Evolutionary conservation across 1,140 invertebrate species (phyloP), one percentile per base, ranked within the genome.

Genomic region (Drosophila burlai): DNA sequence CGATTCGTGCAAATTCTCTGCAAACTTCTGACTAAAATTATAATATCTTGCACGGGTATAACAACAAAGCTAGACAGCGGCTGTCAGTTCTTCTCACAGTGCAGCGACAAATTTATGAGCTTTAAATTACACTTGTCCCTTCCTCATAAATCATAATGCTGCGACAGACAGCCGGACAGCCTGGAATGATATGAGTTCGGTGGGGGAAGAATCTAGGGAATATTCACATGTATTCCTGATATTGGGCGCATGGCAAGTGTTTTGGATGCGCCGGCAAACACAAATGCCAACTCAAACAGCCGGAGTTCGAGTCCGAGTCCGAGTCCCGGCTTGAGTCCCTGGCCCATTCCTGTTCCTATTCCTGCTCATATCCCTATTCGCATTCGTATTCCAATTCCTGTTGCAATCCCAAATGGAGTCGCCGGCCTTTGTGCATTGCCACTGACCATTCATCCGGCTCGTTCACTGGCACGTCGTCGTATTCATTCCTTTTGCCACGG

Each of bases 81-180:
- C 13, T 42, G 36, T 49, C 24, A 31, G 45, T 57, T 60, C 57
- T 63, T 83, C 45, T 43, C 45, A 62, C 46, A 50, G 43, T 57
- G 54, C 62, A 61, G 54, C 71, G 76, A 91, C 57, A 81, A 84
- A 82, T 91, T 87, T 91, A 87, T 84, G 83, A 82, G 81, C 81
- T 87, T 91, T 84, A 91, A 91, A 91, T 83, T 91, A 87, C 78
- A 80, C 81, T 82, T 91, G 83, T 87, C 87, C 81, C 66, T 58
- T 84, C 52, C 78, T 54, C 81, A 91, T 91, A 91, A 91, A 91
- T 91, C 87, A 91, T 84, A 67, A 31, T 36, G 36, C 52, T 63
- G 67, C 34, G 52, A 31, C 54, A 34, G 43, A 61, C 54, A 68
- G 34, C 40, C 50, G 42, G 50, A 62, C 50, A 57, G 55, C 38